phyloP scores from a whole-genome alignment of 1,140 invertebrate genomes.

The Armadillidium nasatum region DNA sequence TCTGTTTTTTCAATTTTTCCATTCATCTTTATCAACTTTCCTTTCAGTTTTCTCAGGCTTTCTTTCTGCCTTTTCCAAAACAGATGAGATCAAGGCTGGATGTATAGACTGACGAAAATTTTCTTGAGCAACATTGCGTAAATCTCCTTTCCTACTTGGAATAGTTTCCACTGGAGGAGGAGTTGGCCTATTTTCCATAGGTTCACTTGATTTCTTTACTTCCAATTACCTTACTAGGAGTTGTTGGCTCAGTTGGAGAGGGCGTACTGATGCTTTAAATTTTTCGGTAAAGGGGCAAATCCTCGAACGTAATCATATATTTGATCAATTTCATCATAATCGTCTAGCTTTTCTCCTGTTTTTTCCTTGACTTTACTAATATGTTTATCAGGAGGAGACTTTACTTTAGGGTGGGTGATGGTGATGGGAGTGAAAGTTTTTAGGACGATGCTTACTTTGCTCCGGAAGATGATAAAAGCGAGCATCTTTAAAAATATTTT shows the following conservation, averaged over 20 bases:
- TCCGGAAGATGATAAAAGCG: conserved; percentile 34
- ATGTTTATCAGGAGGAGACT: conserved; percentile 47
- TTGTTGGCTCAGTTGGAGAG: conserved; percentile 47
- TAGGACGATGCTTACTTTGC: conserved; percentile 33
- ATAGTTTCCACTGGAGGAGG: conserved; percentile 86
- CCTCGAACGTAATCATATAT: conserved; percentile 93
- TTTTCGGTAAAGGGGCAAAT: conserved; percentile 77
- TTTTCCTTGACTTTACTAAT: conserved; percentile 44
- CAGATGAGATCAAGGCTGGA: conserved; percentile 39
- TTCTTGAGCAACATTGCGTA: conserved; percentile 10
- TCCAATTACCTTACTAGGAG: conserved; percentile 48
- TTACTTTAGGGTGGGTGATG: conserved; percentile 36
- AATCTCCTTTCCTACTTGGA: conserved; percentile 51
- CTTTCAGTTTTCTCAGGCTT: conserved; percentile 32
- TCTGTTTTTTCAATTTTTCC: conserved; percentile 18
- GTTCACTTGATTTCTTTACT: conserved; percentile 49
- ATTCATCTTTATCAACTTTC: conserved; percentile 28
- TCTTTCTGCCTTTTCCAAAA: conserved; percentile 35
- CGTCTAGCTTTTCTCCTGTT: conserved; percentile 55
- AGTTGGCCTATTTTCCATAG: conserved; percentile 64
- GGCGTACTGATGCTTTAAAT: conserved; percentile 62
- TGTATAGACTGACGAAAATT: conserved; percentile 32
- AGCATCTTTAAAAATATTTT: conserved; percentile 29
- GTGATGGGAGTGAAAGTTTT: conserved; percentile 51
- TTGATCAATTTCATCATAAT: conserved; percentile 94